phyloP scores from a whole-genome alignment of 1,140 invertebrate genomes.

The Diabrotica undecimpunctata region DNA sequence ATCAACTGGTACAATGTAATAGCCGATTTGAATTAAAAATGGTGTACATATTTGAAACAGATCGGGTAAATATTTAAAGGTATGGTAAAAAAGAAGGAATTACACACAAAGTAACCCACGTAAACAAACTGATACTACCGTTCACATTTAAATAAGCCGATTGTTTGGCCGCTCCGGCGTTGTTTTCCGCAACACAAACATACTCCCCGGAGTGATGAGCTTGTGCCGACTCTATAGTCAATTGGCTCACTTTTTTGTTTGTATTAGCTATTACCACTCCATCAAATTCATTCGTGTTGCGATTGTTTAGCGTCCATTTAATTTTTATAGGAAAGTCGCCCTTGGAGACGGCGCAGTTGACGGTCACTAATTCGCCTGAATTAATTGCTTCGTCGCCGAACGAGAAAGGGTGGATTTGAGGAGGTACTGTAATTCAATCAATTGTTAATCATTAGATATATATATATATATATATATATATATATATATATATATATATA shows the following conservation, averaged over 20 bases:
- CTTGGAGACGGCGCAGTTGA: constrained; percentile 62
- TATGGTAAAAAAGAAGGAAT: not conserved
- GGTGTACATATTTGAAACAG: too few species aligned
- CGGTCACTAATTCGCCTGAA: constrained; percentile 60
- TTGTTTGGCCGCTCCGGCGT: constrained; percentile 57
- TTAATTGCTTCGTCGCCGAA: constrained; percentile 69
- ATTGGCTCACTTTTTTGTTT: constrained; percentile 55
- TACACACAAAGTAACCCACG: too few species aligned
- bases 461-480: too few species aligned
- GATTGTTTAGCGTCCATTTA: constrained; percentile 59
- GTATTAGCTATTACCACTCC: constrained; percentile 48
- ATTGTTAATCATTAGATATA: too few species aligned
- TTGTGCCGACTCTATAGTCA: constrained; percentile 58
- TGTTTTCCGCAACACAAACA: constrained; percentile 60
- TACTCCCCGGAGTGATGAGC: constrained; percentile 60
- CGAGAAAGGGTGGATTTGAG: constrained; percentile 68
- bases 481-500: too few species aligned
- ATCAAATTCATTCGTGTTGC: constrained; percentile 38
- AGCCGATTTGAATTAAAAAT: too few species aligned
- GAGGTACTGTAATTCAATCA: constrained; percentile 43
- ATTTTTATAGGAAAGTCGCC: constrained; percentile 67
- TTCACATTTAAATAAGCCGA: constrained; percentile 53
- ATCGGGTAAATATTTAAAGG: not conserved
- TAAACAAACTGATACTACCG: constrained; percentile 11
- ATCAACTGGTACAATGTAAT: too few species aligned